Base-by-base conservation (phyloP, 2,113 vertebrate species). In the Nycticebus coucang region DNA sequence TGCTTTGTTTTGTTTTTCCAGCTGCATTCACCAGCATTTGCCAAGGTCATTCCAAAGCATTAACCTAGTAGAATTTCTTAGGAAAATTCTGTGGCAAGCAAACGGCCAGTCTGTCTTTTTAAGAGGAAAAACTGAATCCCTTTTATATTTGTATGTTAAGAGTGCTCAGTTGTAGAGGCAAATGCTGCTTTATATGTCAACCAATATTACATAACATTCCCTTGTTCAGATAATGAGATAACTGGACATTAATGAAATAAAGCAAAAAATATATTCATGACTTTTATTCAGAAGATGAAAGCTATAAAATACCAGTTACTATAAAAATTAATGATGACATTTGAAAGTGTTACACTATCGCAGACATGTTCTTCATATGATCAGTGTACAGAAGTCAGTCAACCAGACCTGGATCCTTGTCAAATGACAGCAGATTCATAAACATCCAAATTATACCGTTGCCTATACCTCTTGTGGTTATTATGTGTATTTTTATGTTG, bases 231-330 rank as follows among this genome's bases (percentile, higher is more conserved):
- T 94, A 92, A 68, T 69, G 35, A 91, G 55, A n/a, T 75, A 60
- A 74, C 28, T 37, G 2, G 59, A 60, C 15, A 55, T 37, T 71
- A 88, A 87, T 41, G 33, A 62, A 5, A 5, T 37, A 80, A 74
- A 57, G 60, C 72, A 88, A 81, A 94, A 94, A 81, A 50, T 74
- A 15, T 30, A 82, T n/a, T 75, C 15, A 55, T 72, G 59, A 77
- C 37, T 88, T 96, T 91, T 85, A 82, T 87, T 90, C 66, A 84
- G 81, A 91, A 87, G n/a, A 59, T 87, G 71, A 90, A 94, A 95
- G 80, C 21, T 69, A 50, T 72, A 62, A 95, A 95, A 28, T 94
- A 85, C 17, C 21, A 75, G 57, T 94, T 30, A 26, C 30, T 77
- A 7, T 41, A 45, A n/a, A 86, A 93, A 24, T 68, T 82, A 81